phyloP scores from a whole-genome alignment of 35 echinoderm and acorn worm species.

The Acanthaster planci region DNA sequence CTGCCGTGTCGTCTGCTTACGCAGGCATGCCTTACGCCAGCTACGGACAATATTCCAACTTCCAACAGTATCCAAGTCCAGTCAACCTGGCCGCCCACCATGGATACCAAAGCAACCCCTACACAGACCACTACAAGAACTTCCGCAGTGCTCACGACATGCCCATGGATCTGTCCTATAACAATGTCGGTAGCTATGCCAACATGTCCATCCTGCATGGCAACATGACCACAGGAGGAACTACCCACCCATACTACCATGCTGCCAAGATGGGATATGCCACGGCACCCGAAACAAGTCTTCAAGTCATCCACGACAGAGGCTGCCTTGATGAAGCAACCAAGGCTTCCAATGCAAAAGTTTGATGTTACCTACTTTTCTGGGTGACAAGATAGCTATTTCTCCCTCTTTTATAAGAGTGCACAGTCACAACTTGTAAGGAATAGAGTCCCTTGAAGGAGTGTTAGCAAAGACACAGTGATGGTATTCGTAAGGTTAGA shows the following conservation, averaged over 20 bases:
- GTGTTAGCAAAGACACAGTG: too few relatives aligned
- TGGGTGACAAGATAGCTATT: not conserved
- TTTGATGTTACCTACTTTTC: conserved; percentile 8
- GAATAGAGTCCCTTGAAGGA: too few relatives aligned
- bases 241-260: conserved; percentile 39
- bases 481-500: too few relatives aligned
- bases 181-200: conserved; percentile 66
- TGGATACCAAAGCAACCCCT: conserved; percentile 73
- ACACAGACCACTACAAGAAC: conserved; percentile 68
- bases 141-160: conserved; percentile 85
- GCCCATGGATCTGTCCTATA: conserved; percentile 96
- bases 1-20: conserved; percentile 70
- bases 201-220: conserved; percentile 46
- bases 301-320: conserved; percentile 42
- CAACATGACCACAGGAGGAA: conserved; percentile 28
- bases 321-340: conserved; percentile 25
- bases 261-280: conserved; percentile 35
- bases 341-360: conserved; percentile 23
- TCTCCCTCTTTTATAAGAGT: too few relatives aligned
- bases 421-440: too few relatives aligned
- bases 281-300: conserved; percentile 13
- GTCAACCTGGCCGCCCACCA: conserved; percentile 62
- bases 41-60: conserved; percentile 79
- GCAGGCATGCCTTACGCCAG: conserved; percentile 80
- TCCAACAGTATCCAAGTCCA: conserved; percentile 75